These are phyloP conservation scores for Eupithecia subumbrata DNA, from an alignment of 2,888 invertebrate species.

Conservation along the genomic window DNA sequence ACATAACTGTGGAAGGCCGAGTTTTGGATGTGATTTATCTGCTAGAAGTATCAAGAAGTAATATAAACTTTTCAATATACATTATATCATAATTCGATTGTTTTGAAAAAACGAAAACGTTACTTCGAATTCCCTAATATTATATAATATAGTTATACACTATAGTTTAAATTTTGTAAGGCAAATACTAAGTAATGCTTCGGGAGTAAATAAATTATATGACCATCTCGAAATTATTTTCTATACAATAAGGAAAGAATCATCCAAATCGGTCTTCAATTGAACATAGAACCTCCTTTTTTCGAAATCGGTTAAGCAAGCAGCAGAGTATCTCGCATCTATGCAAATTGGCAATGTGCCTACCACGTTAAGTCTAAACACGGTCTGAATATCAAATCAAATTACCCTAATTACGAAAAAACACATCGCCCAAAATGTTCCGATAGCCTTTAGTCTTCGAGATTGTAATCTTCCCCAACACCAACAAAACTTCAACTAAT, in stretches of 20 bases:
- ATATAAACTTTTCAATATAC: too few species aligned
- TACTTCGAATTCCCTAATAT: too few species aligned
- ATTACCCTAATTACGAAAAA: background rate
- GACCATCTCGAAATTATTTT: too few species aligned
- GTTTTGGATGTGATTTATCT: background rate
- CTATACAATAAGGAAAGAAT: too few species aligned
- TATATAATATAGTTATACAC: too few species aligned
- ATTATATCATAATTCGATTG: too few species aligned
- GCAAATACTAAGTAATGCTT: too few species aligned
- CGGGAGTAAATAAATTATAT: too few species aligned
- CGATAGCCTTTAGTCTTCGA: background rate
- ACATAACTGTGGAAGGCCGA: background rate
- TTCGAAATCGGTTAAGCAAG: background rate
- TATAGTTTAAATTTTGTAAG: too few species aligned
- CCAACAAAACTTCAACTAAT: background rate
- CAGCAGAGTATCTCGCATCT: background rate
- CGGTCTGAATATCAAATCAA: background rate
- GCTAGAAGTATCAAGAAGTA: background rate
- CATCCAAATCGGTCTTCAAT: too few species aligned
- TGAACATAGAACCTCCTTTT: too few species aligned
- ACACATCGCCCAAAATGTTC: background rate
- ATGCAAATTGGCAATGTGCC: background rate
- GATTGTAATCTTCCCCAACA: background rate
- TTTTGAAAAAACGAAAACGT: too few species aligned
- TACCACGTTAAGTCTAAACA: background rate